Conservation (phyloP, 2,797 vertebrate genomes). For the Scarus forsteni region DNA sequence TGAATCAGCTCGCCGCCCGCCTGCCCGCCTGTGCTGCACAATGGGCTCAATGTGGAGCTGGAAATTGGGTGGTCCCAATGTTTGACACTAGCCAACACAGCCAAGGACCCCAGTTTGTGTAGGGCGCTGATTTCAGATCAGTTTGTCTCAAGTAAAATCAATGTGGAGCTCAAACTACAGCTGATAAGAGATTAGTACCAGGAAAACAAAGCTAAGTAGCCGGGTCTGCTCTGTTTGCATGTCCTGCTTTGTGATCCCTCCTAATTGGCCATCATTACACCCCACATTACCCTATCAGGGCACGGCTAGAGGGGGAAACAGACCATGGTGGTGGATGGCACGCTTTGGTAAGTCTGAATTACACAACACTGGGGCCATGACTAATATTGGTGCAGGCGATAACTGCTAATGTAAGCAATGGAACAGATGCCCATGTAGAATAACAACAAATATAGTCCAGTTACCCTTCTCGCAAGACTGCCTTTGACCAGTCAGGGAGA, state of each 20-base stretch:
- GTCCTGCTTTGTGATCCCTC: conserved; percentile 84
- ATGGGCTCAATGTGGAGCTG: conserved; percentile 53
- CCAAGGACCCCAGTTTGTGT: conserved; percentile 10
- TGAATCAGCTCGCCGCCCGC: conserved; percentile 64
- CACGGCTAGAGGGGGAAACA: conserved; percentile 78
- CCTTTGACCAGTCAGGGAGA: conserved; percentile 71
- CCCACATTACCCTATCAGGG: conserved; percentile 83
- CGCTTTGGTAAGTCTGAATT: conserved; percentile 84
- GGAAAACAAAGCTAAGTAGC: conserved; percentile 25
- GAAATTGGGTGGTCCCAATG: conserved; percentile 68
- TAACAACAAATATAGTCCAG: conserved; percentile 81
- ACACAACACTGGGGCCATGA: conserved; percentile 81
- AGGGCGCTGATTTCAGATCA: conserved; percentile 37
- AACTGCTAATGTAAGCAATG: conserved; percentile 80
- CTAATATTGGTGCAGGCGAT: conserved; percentile 80
- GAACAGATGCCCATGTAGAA: conserved; percentile 79
- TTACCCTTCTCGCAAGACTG: conserved; percentile 82
- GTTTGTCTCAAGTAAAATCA: conserved; percentile 32
- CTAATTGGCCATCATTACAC: conserved; percentile 86
- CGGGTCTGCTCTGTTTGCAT: conserved; percentile 69
- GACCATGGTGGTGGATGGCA: conserved; percentile 81
- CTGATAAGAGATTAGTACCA: conserved; percentile 48
- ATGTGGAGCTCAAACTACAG: conserved; percentile 1
- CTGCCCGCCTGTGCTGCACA: conserved; percentile 48
- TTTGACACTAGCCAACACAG: conserved; percentile 45